Evolutionary conservation across 2,888 invertebrate species (phyloP).

Genomic region (Himalopsyche kuldschensis): DNA sequence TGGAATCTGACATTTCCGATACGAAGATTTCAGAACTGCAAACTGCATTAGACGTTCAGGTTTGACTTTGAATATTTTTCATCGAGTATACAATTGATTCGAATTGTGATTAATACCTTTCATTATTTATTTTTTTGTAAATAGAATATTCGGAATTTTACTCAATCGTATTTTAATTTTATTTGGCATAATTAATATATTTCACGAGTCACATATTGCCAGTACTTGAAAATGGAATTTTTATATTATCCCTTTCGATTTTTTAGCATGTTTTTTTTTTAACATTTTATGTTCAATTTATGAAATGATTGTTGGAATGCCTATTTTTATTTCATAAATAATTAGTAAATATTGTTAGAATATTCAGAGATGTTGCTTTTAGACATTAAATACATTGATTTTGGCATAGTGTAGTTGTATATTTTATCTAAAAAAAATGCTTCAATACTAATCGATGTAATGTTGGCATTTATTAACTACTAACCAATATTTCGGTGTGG

Average conservation of each 20-base stretch:
- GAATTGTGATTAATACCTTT: neutral
- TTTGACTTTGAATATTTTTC: conserved; percentile 48
- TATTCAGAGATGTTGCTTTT: neutral
- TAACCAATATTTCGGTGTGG: neutral
- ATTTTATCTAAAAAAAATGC: neutral
- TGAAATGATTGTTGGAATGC: neutral
- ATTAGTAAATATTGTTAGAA: neutral
- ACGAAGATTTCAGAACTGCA: conserved; percentile 76
- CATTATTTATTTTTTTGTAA: neutral
- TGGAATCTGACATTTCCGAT: conserved; percentile 51
- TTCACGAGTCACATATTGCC: neutral
- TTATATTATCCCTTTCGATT: neutral
- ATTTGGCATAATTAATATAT: neutral
- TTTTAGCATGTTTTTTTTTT: neutral
- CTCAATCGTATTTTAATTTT: conserved; percentile 8
- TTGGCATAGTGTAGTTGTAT: neutral
- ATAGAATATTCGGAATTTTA: neutral
- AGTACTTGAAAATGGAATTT: neutral
- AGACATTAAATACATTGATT: neutral
- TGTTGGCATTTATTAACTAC: neutral
- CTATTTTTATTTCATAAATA: neutral
- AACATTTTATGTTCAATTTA: neutral
- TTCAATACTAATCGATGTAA: neutral
- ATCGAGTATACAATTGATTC: neutral
- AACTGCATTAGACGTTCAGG: conserved; percentile 86